Base-by-base conservation (phyloP, 2,888 invertebrate species). In the Agrotis puta region DNA sequence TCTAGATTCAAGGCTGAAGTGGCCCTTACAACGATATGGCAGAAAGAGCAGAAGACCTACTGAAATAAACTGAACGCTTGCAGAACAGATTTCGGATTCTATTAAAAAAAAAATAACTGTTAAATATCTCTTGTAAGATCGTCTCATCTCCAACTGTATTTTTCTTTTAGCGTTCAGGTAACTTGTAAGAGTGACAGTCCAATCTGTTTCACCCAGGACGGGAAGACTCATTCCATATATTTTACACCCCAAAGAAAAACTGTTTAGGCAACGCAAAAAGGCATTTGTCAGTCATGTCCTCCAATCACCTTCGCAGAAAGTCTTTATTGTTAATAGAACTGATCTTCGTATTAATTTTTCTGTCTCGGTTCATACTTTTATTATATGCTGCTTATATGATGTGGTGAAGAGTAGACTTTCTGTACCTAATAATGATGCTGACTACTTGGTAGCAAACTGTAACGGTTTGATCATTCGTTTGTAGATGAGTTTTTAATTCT, bases 1-100 rank as follows among this genome's bases (percentile, higher is more conserved):
- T 93, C 88, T 88, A 88, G 87, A 89, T 88, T 64, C 56, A 74
- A 69, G 56, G 50, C 88, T 89, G 63, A 75, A 57, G 39, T 54
- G 50, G 82, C 79, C 79, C 79, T 79, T 82, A 71, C 59, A 27
- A 57, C 18, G 18, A 20, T 13, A 61, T 13, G 27, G 2, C 48
- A 53, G n/a, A 54, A 61, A 53, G 0, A 22, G 7, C 71, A 82
- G 66, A 81, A 81, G 65, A 20, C 11, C n/a, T 50, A 45, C 4
- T 3, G 20, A 56, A 56, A 5, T n/a, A 22, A 43, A 9, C 11
- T 6, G 20, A 24, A 16, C 7, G 14, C 9, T n/a, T n/a, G 13
- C 5, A 16, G 39, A 39, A 13, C 16, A 11, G 39, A 22, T 1
- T n/a, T n/a, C n/a, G n/a, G n/a, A n/a, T n/a, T n/a, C n/a, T n/a